These are phyloP conservation scores for Pyrrhia umbra DNA, from an alignment of 2,888 invertebrate species.

Conservation along the genomic window DNA sequence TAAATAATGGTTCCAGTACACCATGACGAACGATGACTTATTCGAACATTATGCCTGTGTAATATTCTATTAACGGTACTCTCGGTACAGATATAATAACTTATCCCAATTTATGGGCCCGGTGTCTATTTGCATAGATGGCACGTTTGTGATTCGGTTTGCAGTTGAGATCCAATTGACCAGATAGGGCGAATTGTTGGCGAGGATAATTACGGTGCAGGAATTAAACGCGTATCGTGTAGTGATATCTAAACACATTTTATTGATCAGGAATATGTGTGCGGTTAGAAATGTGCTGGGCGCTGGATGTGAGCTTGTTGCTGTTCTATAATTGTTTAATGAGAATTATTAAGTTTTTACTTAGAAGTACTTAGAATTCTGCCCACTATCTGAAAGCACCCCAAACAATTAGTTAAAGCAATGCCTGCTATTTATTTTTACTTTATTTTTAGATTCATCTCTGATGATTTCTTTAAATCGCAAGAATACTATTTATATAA, in stretches of 20 bases:
- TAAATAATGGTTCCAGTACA: constrained; percentile 57
- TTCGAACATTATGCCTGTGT: constrained; percentile 76
- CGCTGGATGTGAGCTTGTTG: background rate
- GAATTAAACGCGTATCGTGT: constrained; percentile 33
- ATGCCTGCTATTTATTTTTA: too few relatives aligned
- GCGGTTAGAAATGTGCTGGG: background rate
- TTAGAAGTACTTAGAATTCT: too few relatives aligned
- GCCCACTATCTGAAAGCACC: too few relatives aligned
- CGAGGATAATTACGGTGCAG: constrained; percentile 43
- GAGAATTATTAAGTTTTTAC: too few relatives aligned
- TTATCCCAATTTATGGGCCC: constrained; percentile 75
- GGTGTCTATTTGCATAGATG: constrained; percentile 71
- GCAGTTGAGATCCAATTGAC: constrained; percentile 37
- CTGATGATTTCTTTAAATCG: too few relatives aligned
- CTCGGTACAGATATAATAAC: constrained; percentile 69
- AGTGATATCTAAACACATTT: constrained; percentile 19
- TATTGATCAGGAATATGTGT: constrained; percentile 20
- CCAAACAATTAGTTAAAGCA: too few relatives aligned
- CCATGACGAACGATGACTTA: constrained; percentile 83
- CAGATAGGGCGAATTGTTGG: constrained; percentile 32
- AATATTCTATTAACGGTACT: constrained; percentile 83
- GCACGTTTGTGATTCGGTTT: constrained; percentile 39
- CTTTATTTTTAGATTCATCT: too few relatives aligned
- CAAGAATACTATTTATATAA: too few relatives aligned
- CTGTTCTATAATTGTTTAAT: background rate